phyloP scores from a whole-genome alignment of 1,140 invertebrate species.

The Teleogryllus occipitalis region DNA sequence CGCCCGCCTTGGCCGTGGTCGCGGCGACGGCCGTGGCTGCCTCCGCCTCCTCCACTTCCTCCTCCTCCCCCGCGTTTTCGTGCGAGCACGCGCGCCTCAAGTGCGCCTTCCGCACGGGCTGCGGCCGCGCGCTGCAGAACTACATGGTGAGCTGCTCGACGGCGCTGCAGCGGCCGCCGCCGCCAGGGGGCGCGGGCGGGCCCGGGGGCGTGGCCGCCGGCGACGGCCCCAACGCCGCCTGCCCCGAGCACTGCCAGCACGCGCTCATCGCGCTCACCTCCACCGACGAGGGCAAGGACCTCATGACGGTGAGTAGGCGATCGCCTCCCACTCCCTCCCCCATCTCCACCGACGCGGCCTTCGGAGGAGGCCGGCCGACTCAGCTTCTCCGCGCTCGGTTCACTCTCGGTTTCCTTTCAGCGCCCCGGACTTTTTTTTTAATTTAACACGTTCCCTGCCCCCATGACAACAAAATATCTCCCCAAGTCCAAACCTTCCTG shows the following conservation, averaged over 20 bases:
- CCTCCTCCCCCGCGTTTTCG: slow-evolving; percentile 30
- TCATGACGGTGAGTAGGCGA: slow-evolving; percentile 52
- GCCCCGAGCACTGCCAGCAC: slow-evolving; percentile 60
- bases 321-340: no score
- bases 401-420: no score
- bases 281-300: slow-evolving; percentile 64
- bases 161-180: slow-evolving; percentile 39
- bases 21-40: not conserved
- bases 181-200: no score
- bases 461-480: no score
- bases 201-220: slow-evolving; percentile 16
- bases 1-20: not conserved
- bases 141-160: slow-evolving; percentile 63
- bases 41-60: slow-evolving; percentile 14
- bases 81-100: slow-evolving; percentile 60
- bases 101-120: slow-evolving; percentile 63
- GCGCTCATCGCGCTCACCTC: slow-evolving; percentile 68
- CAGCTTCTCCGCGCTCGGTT: no score
- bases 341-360: no score
- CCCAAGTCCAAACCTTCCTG: no score
- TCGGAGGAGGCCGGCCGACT: no score
- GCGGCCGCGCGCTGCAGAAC: slow-evolving; percentile 60
- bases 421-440: no score
- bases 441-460: no score
- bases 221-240: slow-evolving; percentile 36